A percentile compares a stretch with the other conserved stretches of the same genome.
These are phyloP conservation scores for Copidosoma floridanum DNA, from an alignment of 1,140 invertebrate species.

Conservation along the genomic window DNA sequence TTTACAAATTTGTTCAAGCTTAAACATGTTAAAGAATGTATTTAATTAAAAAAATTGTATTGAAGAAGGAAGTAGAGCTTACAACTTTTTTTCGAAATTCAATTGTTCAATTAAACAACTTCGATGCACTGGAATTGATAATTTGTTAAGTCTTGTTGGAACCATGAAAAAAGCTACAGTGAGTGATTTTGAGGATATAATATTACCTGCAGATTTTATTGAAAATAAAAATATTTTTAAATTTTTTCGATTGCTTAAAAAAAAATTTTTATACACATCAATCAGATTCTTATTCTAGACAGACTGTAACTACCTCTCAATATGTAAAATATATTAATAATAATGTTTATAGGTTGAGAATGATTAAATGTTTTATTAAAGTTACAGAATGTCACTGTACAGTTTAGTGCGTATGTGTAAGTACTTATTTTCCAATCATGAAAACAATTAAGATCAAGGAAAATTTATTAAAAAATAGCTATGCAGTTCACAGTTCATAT, in stretches of 20 bases:
- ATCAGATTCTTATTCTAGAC: not conserved
- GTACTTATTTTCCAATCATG: not conserved
- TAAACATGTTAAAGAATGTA: not conserved
- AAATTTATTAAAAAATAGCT: too few relatives aligned
- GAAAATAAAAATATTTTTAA: not conserved
- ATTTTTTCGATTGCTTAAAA: not conserved
- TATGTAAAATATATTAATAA: not conserved
- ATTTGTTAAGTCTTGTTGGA: not conserved
- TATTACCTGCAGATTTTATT: not conserved
- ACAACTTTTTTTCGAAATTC: not conserved
- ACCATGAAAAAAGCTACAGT: not conserved
- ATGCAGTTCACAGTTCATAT: too few relatives aligned
- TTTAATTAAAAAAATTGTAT: not conserved
- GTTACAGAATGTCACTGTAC: not conserved
- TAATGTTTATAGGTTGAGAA: not conserved
- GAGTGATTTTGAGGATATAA: not conserved
- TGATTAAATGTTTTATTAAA: not conserved
- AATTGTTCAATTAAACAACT: not conserved
- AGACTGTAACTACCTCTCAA: not conserved
- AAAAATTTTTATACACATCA: not conserved
- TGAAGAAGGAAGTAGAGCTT: not conserved
- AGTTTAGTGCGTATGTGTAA: not conserved
- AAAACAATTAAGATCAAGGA: too few relatives aligned
- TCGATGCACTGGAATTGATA: not conserved
- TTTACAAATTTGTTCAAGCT: not conserved